Conservation (phyloP, 2,113 vertebrate genomes). For the Urocynchramus pylzowi region DNA sequence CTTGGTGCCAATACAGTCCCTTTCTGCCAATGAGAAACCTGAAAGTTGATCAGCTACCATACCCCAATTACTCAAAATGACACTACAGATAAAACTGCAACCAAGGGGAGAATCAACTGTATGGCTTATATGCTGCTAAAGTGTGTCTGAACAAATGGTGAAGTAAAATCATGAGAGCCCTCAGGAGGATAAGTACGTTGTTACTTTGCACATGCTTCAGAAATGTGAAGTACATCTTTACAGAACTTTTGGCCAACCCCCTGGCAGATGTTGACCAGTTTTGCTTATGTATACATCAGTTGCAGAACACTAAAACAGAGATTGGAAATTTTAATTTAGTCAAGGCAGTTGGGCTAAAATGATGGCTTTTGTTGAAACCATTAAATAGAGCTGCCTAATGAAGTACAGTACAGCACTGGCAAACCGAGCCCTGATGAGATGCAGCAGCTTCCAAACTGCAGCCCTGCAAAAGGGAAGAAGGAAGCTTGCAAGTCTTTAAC, state of each 20-base stretch:
- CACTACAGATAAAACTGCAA: constrained; percentile 91
- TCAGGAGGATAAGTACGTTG: constrained; percentile 78
- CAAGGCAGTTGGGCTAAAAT: constrained; percentile 87
- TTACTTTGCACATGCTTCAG: constrained; percentile 85
- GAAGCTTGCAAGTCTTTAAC: constrained; percentile 57
- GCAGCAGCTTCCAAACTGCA: constrained; percentile 72
- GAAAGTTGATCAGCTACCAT: constrained; percentile 87
- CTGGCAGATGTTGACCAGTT: constrained; percentile 85
- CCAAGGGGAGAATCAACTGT: constrained; percentile 95
- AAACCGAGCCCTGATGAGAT: constrained; percentile 68
- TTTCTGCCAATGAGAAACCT: constrained; percentile 87
- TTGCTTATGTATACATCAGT: constrained; percentile 84
- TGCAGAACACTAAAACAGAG: constrained; percentile 84
- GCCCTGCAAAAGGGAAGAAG: constrained; percentile 65
- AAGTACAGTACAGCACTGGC: constrained; percentile 81
- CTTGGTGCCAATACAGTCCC: constrained; percentile 83
- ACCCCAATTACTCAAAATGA: constrained; percentile 91
- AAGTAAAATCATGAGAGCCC: constrained; percentile 85
- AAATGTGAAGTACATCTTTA: constrained; percentile 82
- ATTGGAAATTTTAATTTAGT: constrained; percentile 88
- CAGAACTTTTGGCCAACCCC: constrained; percentile 82
- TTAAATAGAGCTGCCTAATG: constrained; percentile 85
- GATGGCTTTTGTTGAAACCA: constrained; percentile 84
- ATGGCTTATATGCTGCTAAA: constrained; percentile 83
- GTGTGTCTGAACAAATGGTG: constrained; percentile 90